Evolutionary conservation across 2,888 invertebrate species (phyloP), one percentile per base, ranked within the genome.

Genomic region (Trypoxylon attenuatum): DNA sequence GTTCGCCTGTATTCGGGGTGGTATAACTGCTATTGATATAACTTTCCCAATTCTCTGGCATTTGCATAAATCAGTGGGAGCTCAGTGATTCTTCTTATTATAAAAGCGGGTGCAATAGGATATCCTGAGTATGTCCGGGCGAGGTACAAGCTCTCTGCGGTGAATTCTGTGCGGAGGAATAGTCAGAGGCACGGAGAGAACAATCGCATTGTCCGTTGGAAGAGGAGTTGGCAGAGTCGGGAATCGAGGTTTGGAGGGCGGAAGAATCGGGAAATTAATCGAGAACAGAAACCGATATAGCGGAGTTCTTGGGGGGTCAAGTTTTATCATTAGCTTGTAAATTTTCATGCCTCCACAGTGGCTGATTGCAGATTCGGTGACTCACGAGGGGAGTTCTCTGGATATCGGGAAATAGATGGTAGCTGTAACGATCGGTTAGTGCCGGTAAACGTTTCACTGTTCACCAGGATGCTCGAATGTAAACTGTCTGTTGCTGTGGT

Each of bases 401-500:
- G 58, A 56, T 63, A 73, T 69, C 52, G 70, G 59, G 59, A 63
- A 75, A 73, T 38, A 55, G 61, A 76, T 49, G 67, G 62, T 27
- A 45, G 53, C 43, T 64, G 76, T 66, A 76, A 73, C 73, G 69
- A 76, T 73, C 68, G 68, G 70, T 77, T 70, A 55, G 58, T 23
- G 53, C 58, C 54, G 56, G 62, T 73, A 73, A 75, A 75, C 77
- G 74, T 76, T 73, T 57, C 71, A 50, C 55, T 68, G 73, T 73
- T 61, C 77, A 45, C 52, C 55, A 58, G 65, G 56, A 75, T 75
- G 68, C 71, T 62, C 51, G 64, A 71, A 75, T 76, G 77, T 77
- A 76, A 77, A 77, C 77, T 73, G 77, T 76, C 77, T 62, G 71
- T 75, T 77, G 71, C 54, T 39, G 64, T 50, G 50, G 46, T 39